Base-by-base conservation (phyloP, 1,140 invertebrate species). In the Ylistrum balloti region DNA sequence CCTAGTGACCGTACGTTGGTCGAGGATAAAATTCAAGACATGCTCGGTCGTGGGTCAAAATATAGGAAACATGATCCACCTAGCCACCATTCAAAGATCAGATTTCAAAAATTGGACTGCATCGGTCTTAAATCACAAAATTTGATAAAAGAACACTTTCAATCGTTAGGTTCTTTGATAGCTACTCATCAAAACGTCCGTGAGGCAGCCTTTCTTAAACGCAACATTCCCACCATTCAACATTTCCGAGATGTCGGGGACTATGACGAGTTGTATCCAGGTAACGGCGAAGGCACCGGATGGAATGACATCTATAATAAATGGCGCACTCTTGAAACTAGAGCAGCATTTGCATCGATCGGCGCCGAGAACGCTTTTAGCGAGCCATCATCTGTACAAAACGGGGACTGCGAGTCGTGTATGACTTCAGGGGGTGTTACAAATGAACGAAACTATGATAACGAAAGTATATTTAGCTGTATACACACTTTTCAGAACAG, bases 171-270 rank as follows among this genome's bases (percentile, higher is more conserved):
- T 74, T 74, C n/a, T 17, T 5, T 1, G 13, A 74, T 28, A 5
- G 5, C 17, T n/a, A 74, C 22, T 28, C 56, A 22, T 5, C 56
- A 28, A 28, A 7, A 74, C 17, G n/a, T 28, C 1, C 2, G 56
- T 28, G 22, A 74, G 5, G 56, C 28, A n/a, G 22, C 56, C 2
- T 28, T n/a, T 28, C 2, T 28, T 0, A n/a, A 74, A 74, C 56
- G 56, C 2, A 74, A 74, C 22, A 1, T 74, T 74, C 56, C 56
- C 3, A 28, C 13, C 7, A 74, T 28, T 28, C 56, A 74, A n/a
- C 56, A 74, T n/a, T 74, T 28, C n/a, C 56, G n/a, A 74, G n/a
- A 74, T 74, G 56, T 74, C n/a, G 56, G n/a, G 28, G 56, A 74
- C 22, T 74, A 74, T 17, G 56, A 74, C 28, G 56, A 74, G 3